phyloP scores from a whole-genome alignment of 1,140 invertebrate genomes.

The Leptinotarsa undecemlineata region DNA sequence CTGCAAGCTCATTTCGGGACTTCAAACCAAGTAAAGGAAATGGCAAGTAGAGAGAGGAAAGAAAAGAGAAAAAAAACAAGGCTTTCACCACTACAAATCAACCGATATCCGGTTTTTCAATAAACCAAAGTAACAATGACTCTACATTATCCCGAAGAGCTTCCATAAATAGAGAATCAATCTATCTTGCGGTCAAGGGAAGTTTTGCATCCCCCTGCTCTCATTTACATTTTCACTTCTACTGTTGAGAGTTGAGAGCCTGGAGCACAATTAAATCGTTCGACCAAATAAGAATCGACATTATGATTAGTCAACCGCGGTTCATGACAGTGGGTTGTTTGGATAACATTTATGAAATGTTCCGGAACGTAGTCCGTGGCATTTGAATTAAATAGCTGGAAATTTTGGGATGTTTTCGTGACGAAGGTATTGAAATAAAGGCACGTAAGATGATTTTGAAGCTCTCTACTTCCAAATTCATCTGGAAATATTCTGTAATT shows the following conservation, averaged over 20 bases:
- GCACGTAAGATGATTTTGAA: too few species aligned
- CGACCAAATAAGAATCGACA: constrained; percentile 39
- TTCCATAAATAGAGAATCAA: constrained; percentile 41
- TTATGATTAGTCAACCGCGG: constrained; percentile 32
- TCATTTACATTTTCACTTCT: constrained; percentile 42
- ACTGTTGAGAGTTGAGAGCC: constrained; percentile 35
- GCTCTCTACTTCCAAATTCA: too few species aligned
- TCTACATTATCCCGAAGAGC: constrained; percentile 36
- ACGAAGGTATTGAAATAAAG: not conserved
- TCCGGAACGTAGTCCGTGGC: not conserved
- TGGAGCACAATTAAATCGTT: constrained; percentile 38
- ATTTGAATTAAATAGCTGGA: not conserved
- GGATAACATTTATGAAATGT: constrained; percentile 13
- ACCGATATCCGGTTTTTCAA: constrained; percentile 31
- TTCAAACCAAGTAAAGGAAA: not conserved
- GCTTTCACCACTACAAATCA: constrained; percentile 18
- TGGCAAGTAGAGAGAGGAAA: constrained; percentile 4
- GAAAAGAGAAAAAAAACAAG: not conserved
- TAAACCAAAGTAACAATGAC: constrained; percentile 41
- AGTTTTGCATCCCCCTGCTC: constrained; percentile 35
- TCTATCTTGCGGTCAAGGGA: constrained; percentile 41
- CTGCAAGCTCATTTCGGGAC: too few species aligned
- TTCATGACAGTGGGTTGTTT: constrained; percentile 30
- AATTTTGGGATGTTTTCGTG: not conserved
- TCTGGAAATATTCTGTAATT: too few species aligned